A percentile compares a stretch with the other conserved stretches of the same genome.
Evolutionary conservation across 2,888 invertebrate species (phyloP).

Genomic region (Allolobophora icterica): DNA sequence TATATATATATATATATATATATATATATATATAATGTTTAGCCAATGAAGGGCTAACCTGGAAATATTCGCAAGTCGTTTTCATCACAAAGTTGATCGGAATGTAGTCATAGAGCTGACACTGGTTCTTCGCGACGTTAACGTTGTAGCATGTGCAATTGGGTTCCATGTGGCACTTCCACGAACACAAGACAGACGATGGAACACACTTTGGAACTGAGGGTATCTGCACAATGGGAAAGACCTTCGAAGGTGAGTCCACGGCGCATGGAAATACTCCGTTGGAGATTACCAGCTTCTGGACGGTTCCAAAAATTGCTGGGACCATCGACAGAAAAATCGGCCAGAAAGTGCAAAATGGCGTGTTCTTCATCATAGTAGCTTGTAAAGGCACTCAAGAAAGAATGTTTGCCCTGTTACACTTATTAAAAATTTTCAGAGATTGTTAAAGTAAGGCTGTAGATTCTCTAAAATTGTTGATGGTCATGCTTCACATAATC

Average conservation of each 20-base stretch:
- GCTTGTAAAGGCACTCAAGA: too few species aligned
- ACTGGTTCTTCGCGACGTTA: background rate
- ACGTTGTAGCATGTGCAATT: background rate
- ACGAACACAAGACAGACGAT: background rate
- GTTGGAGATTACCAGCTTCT: background rate
- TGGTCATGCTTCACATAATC: too few species aligned
- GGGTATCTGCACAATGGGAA: background rate
- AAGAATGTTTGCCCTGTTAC: too few species aligned
- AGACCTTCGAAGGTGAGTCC: background rate
- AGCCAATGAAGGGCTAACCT: too few species aligned
- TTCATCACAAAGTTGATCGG: background rate
- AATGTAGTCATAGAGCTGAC: slow-evolving; percentile 8
- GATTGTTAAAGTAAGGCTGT: too few species aligned
- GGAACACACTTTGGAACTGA: background rate
- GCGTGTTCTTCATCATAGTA: too few species aligned
- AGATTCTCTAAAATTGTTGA: too few species aligned
- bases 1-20: too few species aligned
- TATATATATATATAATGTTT: too few species aligned
- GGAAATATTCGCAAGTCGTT: background rate
- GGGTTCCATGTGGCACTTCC: background rate
- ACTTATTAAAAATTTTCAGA: too few species aligned
- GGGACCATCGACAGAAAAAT: too few species aligned
- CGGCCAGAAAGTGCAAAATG: too few species aligned
- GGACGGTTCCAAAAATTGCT: background rate
- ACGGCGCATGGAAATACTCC: background rate